These are phyloP conservation scores for Ichneumon xanthorius DNA, from an alignment of 2,888 invertebrate genomes.

Conservation along the genomic window DNA sequence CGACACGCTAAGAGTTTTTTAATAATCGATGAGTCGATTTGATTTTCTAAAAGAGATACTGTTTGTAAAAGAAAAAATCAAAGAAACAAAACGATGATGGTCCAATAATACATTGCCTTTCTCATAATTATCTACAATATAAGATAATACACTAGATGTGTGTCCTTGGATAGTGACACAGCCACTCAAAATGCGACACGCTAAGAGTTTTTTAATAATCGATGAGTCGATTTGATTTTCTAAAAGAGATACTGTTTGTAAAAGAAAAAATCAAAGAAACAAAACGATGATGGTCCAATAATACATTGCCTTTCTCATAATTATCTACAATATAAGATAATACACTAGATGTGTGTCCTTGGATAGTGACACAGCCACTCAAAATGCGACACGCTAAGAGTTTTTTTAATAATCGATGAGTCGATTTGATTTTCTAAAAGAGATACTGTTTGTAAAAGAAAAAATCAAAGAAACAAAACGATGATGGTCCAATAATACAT, in stretches of 20 bases:
- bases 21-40: not conserved
- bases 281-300: not conserved
- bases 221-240: not conserved
- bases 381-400: no score
- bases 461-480: conserved; percentile 1
- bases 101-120: not conserved
- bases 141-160: no score
- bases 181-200: no score
- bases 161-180: no score
- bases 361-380: no score
- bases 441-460: not conserved
- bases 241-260: not conserved
- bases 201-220: not conserved
- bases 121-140: not conserved
- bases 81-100: not conserved
- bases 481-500: not conserved
- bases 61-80: not conserved
- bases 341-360: no score
- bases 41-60: not conserved
- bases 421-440: not conserved
- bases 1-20: no score
- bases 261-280: not conserved
- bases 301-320: not conserved
- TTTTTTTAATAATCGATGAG: not conserved
- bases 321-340: not conserved